phyloP scores from a whole-genome alignment of 2,797 vertebrate species.

The Protosalanx chinensis region DNA sequence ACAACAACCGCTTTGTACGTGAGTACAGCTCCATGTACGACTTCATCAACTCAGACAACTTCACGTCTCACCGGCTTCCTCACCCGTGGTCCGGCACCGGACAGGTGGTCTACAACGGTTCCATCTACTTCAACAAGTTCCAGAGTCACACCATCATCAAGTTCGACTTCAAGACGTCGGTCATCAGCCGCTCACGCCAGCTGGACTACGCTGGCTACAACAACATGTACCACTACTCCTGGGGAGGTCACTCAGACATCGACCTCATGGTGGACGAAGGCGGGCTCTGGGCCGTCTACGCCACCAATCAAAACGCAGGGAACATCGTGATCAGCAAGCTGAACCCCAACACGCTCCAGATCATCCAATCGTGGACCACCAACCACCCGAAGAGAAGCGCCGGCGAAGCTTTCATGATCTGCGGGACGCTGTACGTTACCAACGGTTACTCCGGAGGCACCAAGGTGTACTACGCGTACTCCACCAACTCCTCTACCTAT shows the following conservation, averaged over 20 bases:
- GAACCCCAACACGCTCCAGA: constrained; percentile 87
- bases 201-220: constrained; percentile 94
- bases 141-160: constrained; percentile 96
- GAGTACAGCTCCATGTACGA: constrained; percentile 91
- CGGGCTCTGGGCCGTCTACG: constrained; percentile 93
- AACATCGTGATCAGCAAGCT: constrained; percentile 94
- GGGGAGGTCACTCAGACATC: constrained; percentile 97
- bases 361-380: constrained; percentile 89
- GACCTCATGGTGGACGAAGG: constrained; percentile 96
- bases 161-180: constrained; percentile 87
- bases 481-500: constrained; percentile 93
- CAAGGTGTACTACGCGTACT: constrained; percentile 94
- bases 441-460: constrained; percentile 94
- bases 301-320: constrained; percentile 94
- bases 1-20: constrained; percentile 94
- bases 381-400: constrained; percentile 94
- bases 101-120: constrained; percentile 95
- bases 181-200: constrained; percentile 87
- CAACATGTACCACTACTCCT: constrained; percentile 97
- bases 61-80: constrained; percentile 93
- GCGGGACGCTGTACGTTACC: constrained; percentile 92
- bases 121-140: constrained; percentile 97
- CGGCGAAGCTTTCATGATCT: constrained; percentile 95
- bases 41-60: constrained; percentile 92
- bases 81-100: constrained; percentile 96